A percentile compares a stretch with the other conserved stretches of the same genome.
Evolutionary conservation across 1,140 invertebrate genomes (phyloP).

Genomic region (Sminthurides bifidus): DNA sequence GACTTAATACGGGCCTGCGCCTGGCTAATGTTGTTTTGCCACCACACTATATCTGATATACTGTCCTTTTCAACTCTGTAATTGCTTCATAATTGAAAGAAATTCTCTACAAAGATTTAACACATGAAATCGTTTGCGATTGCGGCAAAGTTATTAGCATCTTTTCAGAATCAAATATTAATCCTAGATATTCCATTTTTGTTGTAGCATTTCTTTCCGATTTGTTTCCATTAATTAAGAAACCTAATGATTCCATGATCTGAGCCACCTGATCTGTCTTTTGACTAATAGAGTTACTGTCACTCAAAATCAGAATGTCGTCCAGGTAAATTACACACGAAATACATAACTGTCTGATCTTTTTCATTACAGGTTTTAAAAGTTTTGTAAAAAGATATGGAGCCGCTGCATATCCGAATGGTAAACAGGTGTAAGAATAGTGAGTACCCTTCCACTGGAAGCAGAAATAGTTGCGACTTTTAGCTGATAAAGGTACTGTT

Average conservation of each 20-base stretch:
- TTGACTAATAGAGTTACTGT: background rate
- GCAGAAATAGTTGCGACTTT: constrained; percentile 13
- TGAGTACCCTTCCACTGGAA: constrained; percentile 9
- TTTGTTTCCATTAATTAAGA: constrained; percentile 9
- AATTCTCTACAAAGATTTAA: no score
- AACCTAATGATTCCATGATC: background rate
- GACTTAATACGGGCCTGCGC: no score
- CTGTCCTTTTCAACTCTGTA: no score
- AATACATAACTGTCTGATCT: background rate
- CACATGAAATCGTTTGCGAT: no score
- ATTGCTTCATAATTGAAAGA: no score
- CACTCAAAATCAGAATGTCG: no score
- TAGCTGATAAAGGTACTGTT: background rate
- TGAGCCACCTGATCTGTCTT: constrained; percentile 6
- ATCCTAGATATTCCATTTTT: no score
- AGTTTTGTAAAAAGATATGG: constrained; percentile 19
- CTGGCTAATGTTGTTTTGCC: no score
- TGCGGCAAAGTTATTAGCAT: background rate
- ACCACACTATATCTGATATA: no score
- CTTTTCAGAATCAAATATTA: background rate
- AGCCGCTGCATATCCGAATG: constrained; percentile 13
- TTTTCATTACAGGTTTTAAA: constrained; percentile 3
- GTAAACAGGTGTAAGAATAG: constrained; percentile 5
- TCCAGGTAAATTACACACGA: constrained; percentile 8
- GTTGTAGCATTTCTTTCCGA: constrained; percentile 11